These are phyloP conservation scores for Girardinus metallicus DNA, from an alignment of 2,797 vertebrate genomes.

Conservation along the genomic window DNA sequence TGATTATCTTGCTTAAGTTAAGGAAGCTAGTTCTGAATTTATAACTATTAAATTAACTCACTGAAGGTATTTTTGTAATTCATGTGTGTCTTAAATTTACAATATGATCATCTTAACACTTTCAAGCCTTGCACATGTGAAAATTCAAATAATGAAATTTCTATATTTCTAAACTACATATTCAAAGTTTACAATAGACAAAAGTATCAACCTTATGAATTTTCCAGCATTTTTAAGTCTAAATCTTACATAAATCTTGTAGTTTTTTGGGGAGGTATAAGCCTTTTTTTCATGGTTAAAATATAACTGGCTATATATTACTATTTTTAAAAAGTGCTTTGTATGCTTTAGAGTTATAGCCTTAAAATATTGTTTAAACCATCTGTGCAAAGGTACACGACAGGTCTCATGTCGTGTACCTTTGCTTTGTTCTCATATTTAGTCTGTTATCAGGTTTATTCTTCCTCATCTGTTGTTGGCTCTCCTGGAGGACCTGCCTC, in stretches of 20 bases:
- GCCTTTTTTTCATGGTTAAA: background rate
- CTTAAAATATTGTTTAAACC: background rate
- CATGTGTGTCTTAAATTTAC: background rate
- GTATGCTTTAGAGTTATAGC: background rate
- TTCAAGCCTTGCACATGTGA: background rate
- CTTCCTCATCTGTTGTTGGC: constrained; percentile 71
- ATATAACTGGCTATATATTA: background rate
- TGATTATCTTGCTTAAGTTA: background rate
- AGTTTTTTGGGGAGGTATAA: background rate
- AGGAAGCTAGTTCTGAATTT: background rate
- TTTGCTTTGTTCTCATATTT: background rate
- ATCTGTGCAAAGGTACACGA: too few species aligned
- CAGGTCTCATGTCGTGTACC: background rate
- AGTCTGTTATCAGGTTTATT: constrained; percentile 57
- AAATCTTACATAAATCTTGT: background rate
- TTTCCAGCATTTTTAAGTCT: background rate
- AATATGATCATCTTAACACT: too few species aligned
- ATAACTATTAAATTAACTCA: background rate
- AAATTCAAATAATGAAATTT: background rate
- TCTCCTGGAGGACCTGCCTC: constrained; percentile 83
- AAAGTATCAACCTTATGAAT: background rate
- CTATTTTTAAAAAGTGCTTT: background rate
- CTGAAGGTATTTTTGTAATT: background rate
- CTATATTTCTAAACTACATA: background rate
- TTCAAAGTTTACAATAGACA: background rate